Evolutionary conservation across 2,888 invertebrate genomes (phyloP).

Genomic region (Dioctria rufipes): DNA sequence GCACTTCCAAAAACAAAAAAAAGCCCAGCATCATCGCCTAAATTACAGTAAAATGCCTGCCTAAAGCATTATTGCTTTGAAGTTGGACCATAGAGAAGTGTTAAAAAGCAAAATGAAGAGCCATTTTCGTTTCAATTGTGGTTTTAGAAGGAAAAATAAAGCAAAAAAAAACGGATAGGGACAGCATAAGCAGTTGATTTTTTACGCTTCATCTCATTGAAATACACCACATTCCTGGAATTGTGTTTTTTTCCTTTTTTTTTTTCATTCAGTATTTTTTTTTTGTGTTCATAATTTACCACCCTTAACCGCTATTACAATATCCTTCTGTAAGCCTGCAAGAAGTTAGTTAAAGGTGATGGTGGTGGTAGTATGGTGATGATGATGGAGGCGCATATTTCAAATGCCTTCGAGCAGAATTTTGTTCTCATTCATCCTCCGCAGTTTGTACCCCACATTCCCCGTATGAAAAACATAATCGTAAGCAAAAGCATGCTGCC

Average conservation of each 20-base stretch:
- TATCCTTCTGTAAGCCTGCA: slow-evolving; percentile 8
- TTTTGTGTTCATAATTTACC: slow-evolving; percentile 24
- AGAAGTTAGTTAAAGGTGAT: background rate
- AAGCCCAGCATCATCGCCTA: slow-evolving; percentile 7
- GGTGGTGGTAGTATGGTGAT: no score
- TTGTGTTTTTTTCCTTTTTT: slow-evolving; percentile 7
- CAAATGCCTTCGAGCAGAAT: slow-evolving; percentile 17
- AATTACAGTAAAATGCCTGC: slow-evolving; percentile 38
- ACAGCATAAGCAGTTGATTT: slow-evolving; percentile 5
- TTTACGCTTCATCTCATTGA: slow-evolving; percentile 47
- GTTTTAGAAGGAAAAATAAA: background rate
- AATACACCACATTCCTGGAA: slow-evolving; percentile 26
- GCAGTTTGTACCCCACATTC: no score
- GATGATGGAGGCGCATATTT: slow-evolving; percentile 28
- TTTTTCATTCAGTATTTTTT: slow-evolving; percentile 17
- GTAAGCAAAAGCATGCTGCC: no score
- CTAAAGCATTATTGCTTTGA: slow-evolving; percentile 33
- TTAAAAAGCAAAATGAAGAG: slow-evolving; percentile 39
- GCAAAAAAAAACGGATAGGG: no score
- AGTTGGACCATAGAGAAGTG: slow-evolving; percentile 31
- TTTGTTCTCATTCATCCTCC: background rate
- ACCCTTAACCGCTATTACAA: slow-evolving; percentile 24
- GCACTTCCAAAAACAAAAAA: slow-evolving; percentile 29
- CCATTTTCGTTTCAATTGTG: slow-evolving; percentile 38
- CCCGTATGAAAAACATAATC: no score